phyloP scores from a whole-genome alignment of 2,797 vertebrate species.

The Vespertilio murinus region DNA sequence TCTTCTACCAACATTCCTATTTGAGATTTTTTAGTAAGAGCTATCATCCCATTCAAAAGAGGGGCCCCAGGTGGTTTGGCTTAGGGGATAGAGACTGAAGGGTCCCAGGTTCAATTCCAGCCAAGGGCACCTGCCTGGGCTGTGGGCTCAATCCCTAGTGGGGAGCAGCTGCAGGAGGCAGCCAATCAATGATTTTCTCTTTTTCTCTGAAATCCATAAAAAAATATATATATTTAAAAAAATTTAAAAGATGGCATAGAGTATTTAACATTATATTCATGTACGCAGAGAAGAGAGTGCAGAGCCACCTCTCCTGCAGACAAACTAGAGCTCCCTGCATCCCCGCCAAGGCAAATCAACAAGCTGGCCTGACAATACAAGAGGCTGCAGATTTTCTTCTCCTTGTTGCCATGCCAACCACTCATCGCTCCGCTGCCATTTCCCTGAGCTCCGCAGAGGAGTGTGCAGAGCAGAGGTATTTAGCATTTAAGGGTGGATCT shows the following conservation, averaged over 20 bases:
- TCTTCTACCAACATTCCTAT: background rate
- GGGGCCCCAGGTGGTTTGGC: too few relatives aligned
- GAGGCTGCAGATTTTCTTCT: conserved; percentile 77
- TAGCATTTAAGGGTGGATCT: conserved; percentile 84
- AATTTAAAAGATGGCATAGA: background rate
- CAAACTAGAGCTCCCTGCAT: conserved; percentile 31
- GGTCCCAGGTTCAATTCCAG: too few relatives aligned
- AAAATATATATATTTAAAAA: too few relatives aligned
- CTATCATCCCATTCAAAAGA: conserved; percentile 32
- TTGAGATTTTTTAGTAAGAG: background rate
- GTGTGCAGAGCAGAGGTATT: conserved; percentile 80
- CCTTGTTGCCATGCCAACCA: conserved; percentile 91
- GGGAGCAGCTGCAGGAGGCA: too few relatives aligned
- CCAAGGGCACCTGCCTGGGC: too few relatives aligned
- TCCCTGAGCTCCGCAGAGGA: conserved; percentile 81
- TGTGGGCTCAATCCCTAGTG: too few relatives aligned
- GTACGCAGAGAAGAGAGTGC: background rate
- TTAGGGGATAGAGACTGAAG: too few relatives aligned
- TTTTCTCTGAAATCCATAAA: too few relatives aligned
- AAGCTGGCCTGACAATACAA: conserved; percentile 67
- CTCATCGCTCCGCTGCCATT: conserved; percentile 82
- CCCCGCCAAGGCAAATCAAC: conserved; percentile 64
- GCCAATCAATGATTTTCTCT: too few relatives aligned
- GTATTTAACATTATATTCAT: background rate
- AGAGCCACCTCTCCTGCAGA: conserved; percentile 27